Percentiles rank a stretch among this genome's conserved stretches.
These are phyloP conservation scores for Pocillopora verrucosa DNA, from an alignment of 64 coral and sea anemone genomes.

Conservation along the genomic window DNA sequence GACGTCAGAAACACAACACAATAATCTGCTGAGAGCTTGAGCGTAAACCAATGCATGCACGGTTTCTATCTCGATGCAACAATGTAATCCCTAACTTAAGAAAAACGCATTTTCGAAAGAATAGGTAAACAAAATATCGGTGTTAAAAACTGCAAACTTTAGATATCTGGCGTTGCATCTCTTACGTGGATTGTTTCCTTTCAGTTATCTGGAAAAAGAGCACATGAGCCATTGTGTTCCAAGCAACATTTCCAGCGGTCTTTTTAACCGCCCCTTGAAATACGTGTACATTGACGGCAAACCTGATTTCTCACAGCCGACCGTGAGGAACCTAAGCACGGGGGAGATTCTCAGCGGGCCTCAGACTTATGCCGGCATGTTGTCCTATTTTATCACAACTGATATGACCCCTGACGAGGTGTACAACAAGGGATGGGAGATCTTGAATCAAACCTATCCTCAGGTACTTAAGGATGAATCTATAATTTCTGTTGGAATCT, in stretches of 20 bases:
- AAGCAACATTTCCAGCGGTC: constrained; percentile 63
- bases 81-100: too few species aligned
- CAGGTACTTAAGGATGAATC: not conserved
- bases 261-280: constrained; percentile 37
- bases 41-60: too few species aligned
- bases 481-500: too few species aligned
- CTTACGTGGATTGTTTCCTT: not conserved
- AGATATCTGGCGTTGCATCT: too few species aligned
- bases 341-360: constrained; percentile 22
- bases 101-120: too few species aligned
- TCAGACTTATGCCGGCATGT: constrained; percentile 10
- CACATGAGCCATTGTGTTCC: constrained; percentile 56
- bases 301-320: constrained; percentile 11
- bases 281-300: constrained; percentile 44
- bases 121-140: too few species aligned
- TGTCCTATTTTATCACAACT: constrained; percentile 45
- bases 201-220: constrained; percentile 51
- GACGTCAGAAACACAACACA: too few species aligned
- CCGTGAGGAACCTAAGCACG: constrained; percentile 1
- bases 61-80: too few species aligned
- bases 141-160: too few species aligned
- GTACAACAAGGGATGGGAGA: constrained; percentile 54
- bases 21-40: too few species aligned
- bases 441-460: constrained; percentile 44
- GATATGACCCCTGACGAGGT: constrained; percentile 49